A percentile compares a stretch with the other conserved stretches of the same genome.
Evolutionary conservation across 2,113 vertebrate genomes (phyloP).

Genomic region (Dunckerocampus dactyliophorus): DNA sequence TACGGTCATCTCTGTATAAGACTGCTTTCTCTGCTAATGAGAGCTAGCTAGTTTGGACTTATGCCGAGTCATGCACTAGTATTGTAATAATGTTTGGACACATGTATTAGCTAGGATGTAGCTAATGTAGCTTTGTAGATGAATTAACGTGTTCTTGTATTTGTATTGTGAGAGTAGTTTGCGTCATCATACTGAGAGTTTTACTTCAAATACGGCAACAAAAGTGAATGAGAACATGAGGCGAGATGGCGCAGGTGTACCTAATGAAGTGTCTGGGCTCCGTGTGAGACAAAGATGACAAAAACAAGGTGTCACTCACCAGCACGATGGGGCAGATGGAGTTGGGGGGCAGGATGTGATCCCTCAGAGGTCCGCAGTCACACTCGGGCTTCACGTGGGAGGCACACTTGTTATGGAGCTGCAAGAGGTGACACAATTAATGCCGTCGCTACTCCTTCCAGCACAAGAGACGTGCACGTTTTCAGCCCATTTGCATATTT

Average conservation of each 20-base stretch:
- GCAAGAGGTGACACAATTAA: slow-evolving; percentile 43
- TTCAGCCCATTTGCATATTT: slow-evolving; percentile 24
- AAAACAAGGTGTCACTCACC: slow-evolving; percentile 74
- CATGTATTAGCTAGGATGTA: no score
- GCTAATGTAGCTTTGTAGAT: no score
- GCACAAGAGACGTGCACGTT: background rate
- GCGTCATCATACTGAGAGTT: no score
- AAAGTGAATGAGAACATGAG: no score
- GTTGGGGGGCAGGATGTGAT: slow-evolving; percentile 91
- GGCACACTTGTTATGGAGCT: slow-evolving; percentile 97
- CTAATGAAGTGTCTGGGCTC: background rate
- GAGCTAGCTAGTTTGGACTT: no score
- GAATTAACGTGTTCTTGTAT: no score
- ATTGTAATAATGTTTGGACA: no score
- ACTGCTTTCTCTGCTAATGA: no score
- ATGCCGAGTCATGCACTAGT: no score
- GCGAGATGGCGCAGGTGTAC: background rate
- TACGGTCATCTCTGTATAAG: no score
- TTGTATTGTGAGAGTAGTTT: no score
- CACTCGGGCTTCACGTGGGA: slow-evolving; percentile 94
- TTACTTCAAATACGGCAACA: no score
- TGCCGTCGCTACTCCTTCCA: slow-evolving; percentile 12
- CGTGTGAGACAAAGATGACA: background rate
- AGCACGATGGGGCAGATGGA: slow-evolving; percentile 89
- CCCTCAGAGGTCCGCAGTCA: slow-evolving; percentile 88